phyloP scores from a whole-genome alignment of 2,888 invertebrate species.

The Julus scandinavius region DNA sequence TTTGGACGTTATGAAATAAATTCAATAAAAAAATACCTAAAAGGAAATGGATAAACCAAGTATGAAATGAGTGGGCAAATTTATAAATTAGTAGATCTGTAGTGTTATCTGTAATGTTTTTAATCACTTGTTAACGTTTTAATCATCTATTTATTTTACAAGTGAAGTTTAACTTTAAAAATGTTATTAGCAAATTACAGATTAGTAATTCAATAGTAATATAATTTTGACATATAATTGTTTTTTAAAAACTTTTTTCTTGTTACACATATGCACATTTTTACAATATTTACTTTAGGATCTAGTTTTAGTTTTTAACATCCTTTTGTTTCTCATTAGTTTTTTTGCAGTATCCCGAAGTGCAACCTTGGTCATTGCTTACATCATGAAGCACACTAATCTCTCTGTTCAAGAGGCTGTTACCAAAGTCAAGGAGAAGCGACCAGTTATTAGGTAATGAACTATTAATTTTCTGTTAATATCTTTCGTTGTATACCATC shows the following conservation, averaged over 20 bases:
- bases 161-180: too few species aligned
- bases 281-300: not conserved
- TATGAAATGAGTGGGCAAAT: too few species aligned
- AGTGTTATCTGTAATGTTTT: too few species aligned
- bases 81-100: too few species aligned
- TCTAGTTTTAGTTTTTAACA: not conserved
- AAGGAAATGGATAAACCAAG: too few species aligned
- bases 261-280: not conserved
- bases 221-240: not conserved
- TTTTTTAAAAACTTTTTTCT: not conserved
- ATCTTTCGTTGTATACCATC: not conserved
- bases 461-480: slow-evolving; percentile 32
- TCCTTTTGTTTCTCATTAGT: slow-evolving; percentile 66
- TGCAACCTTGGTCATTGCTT: slow-evolving; percentile 86
- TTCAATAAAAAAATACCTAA: too few species aligned
- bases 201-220: not conserved
- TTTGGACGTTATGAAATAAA: too few species aligned
- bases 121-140: too few species aligned
- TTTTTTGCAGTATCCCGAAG: slow-evolving; percentile 92
- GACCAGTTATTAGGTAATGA: slow-evolving; percentile 62
- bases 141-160: too few species aligned
- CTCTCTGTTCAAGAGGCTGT: slow-evolving; percentile 79
- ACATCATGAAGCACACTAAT: slow-evolving; percentile 86
- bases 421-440: slow-evolving; percentile 65
- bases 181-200: too few species aligned